Base-by-base conservation (phyloP, 2,113 vertebrate genomes). In the Tragelaphus buxtoni region DNA sequence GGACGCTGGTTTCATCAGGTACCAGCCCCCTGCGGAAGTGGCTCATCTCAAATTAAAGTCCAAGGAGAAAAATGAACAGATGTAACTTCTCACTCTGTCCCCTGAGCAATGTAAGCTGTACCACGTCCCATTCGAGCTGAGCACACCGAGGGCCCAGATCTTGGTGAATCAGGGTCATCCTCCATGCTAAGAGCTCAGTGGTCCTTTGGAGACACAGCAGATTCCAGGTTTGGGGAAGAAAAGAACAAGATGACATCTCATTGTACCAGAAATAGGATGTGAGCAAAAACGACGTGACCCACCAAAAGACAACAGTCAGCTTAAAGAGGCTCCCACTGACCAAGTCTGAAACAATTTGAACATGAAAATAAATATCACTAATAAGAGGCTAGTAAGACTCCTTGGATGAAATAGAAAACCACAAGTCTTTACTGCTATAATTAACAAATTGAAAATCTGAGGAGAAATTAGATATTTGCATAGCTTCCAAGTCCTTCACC, bases 221-320 rank as follows among this genome's bases (percentile, higher is more conserved):
- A 81, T 42, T 60, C 28, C 45, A 51, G 45, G 8, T 88, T 60
- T 55, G 22, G 51, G 6, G 10, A 11, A 61, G 11, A 82, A 95
- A 80, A 72, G 26, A 14, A 14, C 5, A 49, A 80, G 42, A 51
- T 58, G 51, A 69, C 16, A 65, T 65, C 35, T 55, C 39, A 61
- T 24, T 45, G 55, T 17, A 12, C 74, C 20, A 51, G 53, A 45
- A 72, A 74, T 4, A 42, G 14, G 8, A 60, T 45, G 28, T 42
- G 5, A 45, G 32, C 5, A 6, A n/a, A 80, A 53, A n/a, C 2
- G 4, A 28, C 1, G 0, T 47, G 14, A 39, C 11, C 42, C 18
- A 7, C 32, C 35, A 53, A 61, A 88, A n/a, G 53, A 45, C 16
- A 92, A 30, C 10, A 14, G 18, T 1, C 22, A 72, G 26, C 20